Percentiles rank a stretch among this genome's conserved stretches.
Conservation (phyloP, 2,797 vertebrate genomes). For the Acropternis orthonyx region DNA sequence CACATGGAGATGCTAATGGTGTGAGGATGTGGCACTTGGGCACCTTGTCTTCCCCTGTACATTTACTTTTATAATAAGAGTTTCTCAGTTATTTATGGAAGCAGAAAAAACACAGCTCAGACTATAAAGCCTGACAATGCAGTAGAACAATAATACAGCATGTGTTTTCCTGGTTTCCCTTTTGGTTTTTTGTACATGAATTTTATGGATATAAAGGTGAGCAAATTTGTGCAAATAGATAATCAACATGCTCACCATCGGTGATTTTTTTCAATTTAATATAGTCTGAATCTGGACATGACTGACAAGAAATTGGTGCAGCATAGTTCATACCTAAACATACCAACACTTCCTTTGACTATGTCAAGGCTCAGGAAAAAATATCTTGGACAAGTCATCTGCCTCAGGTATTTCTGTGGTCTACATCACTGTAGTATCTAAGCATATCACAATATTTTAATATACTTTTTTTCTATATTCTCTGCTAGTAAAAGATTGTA, state of each 20-base stretch:
- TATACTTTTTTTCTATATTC: not conserved
- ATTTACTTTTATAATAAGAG: not conserved
- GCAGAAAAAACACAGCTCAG: not conserved
- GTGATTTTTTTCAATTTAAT: not conserved
- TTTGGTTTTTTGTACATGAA: fast-evolving
- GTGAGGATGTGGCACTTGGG: not conserved
- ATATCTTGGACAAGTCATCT: not conserved
- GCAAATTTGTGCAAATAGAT: not conserved
- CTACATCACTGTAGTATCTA: not conserved
- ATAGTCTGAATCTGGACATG: not conserved
- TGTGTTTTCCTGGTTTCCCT: not conserved
- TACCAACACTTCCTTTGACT: not conserved
- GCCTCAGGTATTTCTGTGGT: not conserved
- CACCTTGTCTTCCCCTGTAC: fast-evolving
- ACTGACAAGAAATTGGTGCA: not conserved
- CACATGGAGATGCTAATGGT: not conserved
- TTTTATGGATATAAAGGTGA: not conserved
- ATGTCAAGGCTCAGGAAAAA: not conserved
- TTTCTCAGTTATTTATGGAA: not conserved
- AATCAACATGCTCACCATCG: not conserved
- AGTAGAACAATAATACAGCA: not conserved
- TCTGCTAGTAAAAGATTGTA: not conserved
- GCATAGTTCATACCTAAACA: not conserved
- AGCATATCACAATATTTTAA: not conserved
- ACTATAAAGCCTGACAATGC: not conserved